These are phyloP conservation scores for Sebastes cheni DNA, from an alignment of 2,797 vertebrate genomes.

Conservation along the genomic window DNA sequence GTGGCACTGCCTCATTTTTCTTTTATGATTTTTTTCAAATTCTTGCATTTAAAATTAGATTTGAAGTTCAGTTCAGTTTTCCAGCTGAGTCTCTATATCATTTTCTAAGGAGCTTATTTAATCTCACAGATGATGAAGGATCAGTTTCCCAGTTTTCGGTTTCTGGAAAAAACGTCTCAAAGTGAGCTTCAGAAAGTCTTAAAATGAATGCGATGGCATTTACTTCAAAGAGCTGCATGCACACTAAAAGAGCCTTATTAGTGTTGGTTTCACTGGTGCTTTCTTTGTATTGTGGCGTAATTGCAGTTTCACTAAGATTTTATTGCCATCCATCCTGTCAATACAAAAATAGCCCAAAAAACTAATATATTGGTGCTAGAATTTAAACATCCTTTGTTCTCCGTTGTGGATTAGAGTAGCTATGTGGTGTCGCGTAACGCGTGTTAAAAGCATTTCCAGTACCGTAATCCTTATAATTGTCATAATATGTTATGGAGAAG, in stretches of 20 bases:
- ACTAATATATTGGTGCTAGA: conserved; percentile 14
- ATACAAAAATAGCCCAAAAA: conserved; percentile 11
- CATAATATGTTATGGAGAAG: conserved; percentile 50
- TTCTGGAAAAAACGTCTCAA: not conserved
- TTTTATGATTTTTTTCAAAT: not conserved
- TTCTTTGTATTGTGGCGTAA: not conserved
- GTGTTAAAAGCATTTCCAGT: conserved; percentile 19
- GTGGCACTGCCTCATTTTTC: not conserved
- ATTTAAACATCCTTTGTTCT: conserved; percentile 15
- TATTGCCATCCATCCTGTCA: not conserved
- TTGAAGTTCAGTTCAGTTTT: not conserved
- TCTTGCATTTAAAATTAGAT: not conserved
- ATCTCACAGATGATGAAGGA: not conserved
- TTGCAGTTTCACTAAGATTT: not conserved
- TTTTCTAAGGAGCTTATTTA: not conserved
- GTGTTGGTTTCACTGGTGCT: not conserved
- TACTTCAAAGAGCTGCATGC: not conserved
- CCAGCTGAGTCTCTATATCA: not conserved
- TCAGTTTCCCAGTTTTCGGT: not conserved
- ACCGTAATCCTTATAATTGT: conserved; percentile 52
- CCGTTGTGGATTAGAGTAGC: conserved; percentile 41
- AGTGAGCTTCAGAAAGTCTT: not conserved
- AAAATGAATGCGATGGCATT: not conserved
- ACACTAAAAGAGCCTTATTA: not conserved
- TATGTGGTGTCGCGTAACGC: conserved; percentile 35